Evolutionary conservation across 2,888 invertebrate species (phyloP), one percentile per base, ranked within the genome.

Genomic region (Melinaea menophilus): DNA sequence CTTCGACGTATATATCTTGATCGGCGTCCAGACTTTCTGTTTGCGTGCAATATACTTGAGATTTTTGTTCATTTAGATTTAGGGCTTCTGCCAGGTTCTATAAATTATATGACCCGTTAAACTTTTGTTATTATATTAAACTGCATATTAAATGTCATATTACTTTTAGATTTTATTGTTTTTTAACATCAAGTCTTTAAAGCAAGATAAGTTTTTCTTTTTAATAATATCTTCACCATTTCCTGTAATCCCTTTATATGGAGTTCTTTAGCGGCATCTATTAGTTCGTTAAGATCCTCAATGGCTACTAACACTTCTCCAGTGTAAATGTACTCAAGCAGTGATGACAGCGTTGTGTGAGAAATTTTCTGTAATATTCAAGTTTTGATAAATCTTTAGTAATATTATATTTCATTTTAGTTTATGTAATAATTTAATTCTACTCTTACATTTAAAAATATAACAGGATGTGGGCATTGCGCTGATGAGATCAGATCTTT

Each of bases 321-420:
- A 0, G 88, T 86, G 70, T 91, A 91, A 12, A 89, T 79, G 66
- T 91, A 91, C 61, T 91, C 88, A 65, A 91, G 67, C 68, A 91
- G 77, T 22, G 76, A 76, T 62, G 81, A 74, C n/a, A 91, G 68
- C 5, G 85, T 89, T 37, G 71, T 69, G 63, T 84, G 81, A 9
- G 88, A 86, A 62, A 90, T 76, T 79, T 84, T 85, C 90, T 90
- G 81, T 37, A 88, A 63, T n/a, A n/a, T 61, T 56, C 9, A 47
- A 48, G 41, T 55, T 35, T 3, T 62, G 7, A 37, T 2, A 54
- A 37, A 33, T 46, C 51, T 22, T 9, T 48, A 3, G 13, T 35
- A n/a, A n/a, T n/a, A n/a, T n/a, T n/a, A 34, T 57, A 31, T 35
- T 11, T 12, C n/a, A 57, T 51, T 47, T 37, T 22, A 35, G 47